Base-by-base conservation (phyloP, 2,888 invertebrate species). In the Amphiduros pacificus region DNA sequence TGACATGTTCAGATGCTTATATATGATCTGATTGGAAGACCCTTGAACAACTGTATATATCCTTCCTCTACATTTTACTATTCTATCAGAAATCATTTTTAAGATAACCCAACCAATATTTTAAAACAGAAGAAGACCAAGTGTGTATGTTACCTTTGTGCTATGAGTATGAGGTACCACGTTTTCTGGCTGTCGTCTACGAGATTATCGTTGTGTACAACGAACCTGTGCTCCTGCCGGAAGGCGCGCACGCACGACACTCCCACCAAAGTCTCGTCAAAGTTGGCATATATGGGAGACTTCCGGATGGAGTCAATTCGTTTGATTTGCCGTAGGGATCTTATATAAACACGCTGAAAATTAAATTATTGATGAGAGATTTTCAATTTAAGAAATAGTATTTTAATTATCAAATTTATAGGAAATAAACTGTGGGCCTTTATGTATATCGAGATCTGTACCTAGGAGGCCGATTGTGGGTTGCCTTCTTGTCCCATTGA, bases 271-370 rank as follows among this genome's bases (percentile, higher is more conserved):
- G 92, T 93, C 85, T 97, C 96, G 28, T 93, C 90, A 77, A 97
- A 94, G 84, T 95, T 94, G 11, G 94, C 93, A 84, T 94, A 96
- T 76, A 96, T 93, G 1, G 96, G 96, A 32, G 95, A 96, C 62
- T 94, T 87, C 0, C 93, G 92, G 0, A 94, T 89, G 0, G 94
- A 94, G 81, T 94, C 93, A 63, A 97, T 84, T 55, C 96, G 87
- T 31, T 58, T 58, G 50, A 58, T 49, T 26, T 58, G 58, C 1
- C 58, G 49, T 9, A 58, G 32, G n/a, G 58, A 14, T 26, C 32
- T 32, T 11, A 58, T 58, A 36, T 58, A 58, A 11, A 58, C 32
- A 26, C 58, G 22, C 58, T 51, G 36, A 2, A 58, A 50, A 29
- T 11, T 27, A 44, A 26, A 28, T 11, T 24, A 22, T 14, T n/a